Evolutionary conservation across 2,113 vertebrate genomes (phyloP).

Genomic region (Oenanthe oenanthe): DNA sequence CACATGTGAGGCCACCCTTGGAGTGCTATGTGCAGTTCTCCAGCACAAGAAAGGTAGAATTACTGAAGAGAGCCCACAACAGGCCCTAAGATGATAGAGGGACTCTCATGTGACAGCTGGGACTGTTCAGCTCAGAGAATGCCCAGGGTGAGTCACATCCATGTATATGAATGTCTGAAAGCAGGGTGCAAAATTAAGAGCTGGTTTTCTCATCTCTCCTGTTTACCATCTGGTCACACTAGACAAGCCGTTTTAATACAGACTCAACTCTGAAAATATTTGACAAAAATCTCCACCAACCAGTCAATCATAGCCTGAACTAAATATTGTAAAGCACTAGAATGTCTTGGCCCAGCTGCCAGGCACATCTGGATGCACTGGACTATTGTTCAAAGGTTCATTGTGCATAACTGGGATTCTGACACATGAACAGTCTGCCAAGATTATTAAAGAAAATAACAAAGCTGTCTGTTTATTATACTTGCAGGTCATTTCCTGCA

Average conservation of each 20-base stretch:
- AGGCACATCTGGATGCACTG: not conserved
- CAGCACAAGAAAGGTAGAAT: not conserved
- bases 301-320: not conserved
- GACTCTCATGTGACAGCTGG: not conserved
- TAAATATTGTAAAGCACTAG: not conserved
- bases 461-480: not conserved
- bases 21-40: not conserved
- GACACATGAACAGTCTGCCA: not conserved
- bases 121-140: not conserved
- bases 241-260: not conserved
- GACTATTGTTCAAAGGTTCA: not conserved
- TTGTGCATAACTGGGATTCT: not conserved
- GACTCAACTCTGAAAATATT: not conserved
- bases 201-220: not conserved
- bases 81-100: not conserved
- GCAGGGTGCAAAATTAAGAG: not conserved
- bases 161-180: not conserved
- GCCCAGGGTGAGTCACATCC: not conserved
- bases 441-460: constrained; percentile 12
- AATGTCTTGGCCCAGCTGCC: not conserved
- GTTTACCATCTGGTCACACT: not conserved
- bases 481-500: constrained; percentile 6
- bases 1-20: not conserved
- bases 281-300: not conserved
- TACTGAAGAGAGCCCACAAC: not conserved